These are phyloP conservation scores for Xyrauchen texanus DNA, from an alignment of 2,113 vertebrate species.

Conservation along the genomic window DNA sequence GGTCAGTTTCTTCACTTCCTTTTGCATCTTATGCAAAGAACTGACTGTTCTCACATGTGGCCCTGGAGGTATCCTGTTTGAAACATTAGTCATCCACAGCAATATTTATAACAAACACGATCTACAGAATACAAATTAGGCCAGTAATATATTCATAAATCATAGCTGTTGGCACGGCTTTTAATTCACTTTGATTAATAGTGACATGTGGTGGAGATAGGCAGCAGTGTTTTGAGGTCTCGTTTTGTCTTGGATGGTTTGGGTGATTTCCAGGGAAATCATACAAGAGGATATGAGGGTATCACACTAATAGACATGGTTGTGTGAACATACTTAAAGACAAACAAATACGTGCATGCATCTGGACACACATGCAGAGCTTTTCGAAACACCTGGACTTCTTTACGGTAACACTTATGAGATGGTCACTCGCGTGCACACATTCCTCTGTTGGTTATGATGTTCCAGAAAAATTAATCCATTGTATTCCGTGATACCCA, in stretches of 20 bases:
- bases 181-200: slow-evolving; percentile 82
- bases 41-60: slow-evolving; percentile 23
- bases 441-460: slow-evolving; percentile 13
- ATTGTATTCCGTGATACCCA: slow-evolving; percentile 13
- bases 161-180: slow-evolving; percentile 72
- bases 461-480: slow-evolving; percentile 19
- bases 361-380: slow-evolving; percentile 15
- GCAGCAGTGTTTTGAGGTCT: slow-evolving; percentile 56
- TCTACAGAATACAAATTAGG: slow-evolving; percentile 77
- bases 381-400: slow-evolving; percentile 34
- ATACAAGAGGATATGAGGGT: slow-evolving; percentile 35
- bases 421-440: background rate
- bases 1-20: background rate
- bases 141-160: slow-evolving; percentile 80
- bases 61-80: slow-evolving; percentile 36
- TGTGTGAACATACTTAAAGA: slow-evolving; percentile 20
- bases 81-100: slow-evolving; percentile 54
- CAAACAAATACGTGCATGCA: slow-evolving; percentile 21
- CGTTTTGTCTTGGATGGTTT: slow-evolving; percentile 69
- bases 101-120: slow-evolving; percentile 72
- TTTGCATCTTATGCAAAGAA: background rate
- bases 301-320: slow-evolving; percentile 29
- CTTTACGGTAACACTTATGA: background rate
- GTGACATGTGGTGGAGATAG: slow-evolving; percentile 67
- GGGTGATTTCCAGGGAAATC: slow-evolving; percentile 67